These are phyloP conservation scores for Panopea generosa DNA, from an alignment of 2,888 invertebrate genomes.

Conservation along the genomic window DNA sequence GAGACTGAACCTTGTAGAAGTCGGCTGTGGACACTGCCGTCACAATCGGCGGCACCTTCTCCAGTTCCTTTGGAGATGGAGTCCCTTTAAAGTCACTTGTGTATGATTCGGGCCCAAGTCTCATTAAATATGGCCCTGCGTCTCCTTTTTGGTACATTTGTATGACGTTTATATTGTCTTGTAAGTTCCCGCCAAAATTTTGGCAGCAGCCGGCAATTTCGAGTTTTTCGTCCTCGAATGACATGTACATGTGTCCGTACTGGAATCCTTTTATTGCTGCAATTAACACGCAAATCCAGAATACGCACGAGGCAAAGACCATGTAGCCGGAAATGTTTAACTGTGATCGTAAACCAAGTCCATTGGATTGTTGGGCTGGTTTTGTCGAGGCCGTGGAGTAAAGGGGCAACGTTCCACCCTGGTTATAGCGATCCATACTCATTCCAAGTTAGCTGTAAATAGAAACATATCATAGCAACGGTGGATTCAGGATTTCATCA, in stretches of 20 bases:
- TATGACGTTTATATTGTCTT: slow-evolving; percentile 64
- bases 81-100: slow-evolving; percentile 62
- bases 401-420: slow-evolving; percentile 35
- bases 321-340: slow-evolving; percentile 60
- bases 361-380: neutral
- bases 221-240: slow-evolving; percentile 52
- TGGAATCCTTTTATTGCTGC: slow-evolving; percentile 51
- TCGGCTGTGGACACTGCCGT: slow-evolving; percentile 72
- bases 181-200: slow-evolving; percentile 51
- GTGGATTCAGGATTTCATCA: no score
- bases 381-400: slow-evolving; percentile 12
- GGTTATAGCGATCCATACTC: slow-evolving; percentile 46
- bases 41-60: slow-evolving; percentile 71
- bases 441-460: no score
- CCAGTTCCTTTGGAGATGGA: slow-evolving; percentile 59
- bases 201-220: slow-evolving; percentile 50
- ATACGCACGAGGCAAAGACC: slow-evolving; percentile 59
- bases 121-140: slow-evolving; percentile 70
- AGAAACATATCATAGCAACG: no score
- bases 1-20: slow-evolving; percentile 72
- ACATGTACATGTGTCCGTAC: slow-evolving; percentile 55
- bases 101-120: slow-evolving; percentile 67
- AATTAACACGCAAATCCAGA: slow-evolving; percentile 56
- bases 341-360: slow-evolving; percentile 33
- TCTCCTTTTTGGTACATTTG: slow-evolving; percentile 70